Evolutionary conservation across 2,888 invertebrate species (phyloP), one percentile per base, ranked within the genome.

Genomic region (Formica aserva): DNA sequence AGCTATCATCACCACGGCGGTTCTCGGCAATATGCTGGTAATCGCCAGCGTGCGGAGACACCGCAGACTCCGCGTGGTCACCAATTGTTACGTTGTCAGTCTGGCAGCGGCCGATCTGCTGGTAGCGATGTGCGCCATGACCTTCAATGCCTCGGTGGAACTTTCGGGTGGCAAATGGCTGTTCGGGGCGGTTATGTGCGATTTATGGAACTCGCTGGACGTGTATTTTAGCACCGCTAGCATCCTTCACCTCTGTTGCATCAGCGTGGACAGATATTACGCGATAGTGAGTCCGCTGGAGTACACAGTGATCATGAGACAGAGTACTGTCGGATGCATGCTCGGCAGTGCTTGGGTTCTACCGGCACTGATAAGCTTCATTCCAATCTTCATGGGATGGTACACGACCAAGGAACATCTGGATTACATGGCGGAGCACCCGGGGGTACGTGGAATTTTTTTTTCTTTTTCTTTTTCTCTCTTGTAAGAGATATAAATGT

Each of bases 81-180:
- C 99, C 74, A 99, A 99, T 95, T 98, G 98, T 95, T 99, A 99
- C 96, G 98, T 99, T 89, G 99, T 99, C 91, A 98, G 98, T 76
- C 95, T 99, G 84, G 99, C 99, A 1, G 97, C 98, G 92, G 99
- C 99, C 57, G 99, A 99, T 93, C 97, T 99, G 95, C 95, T 99
- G 86, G 98, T 99, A 67, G 98, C 98, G 0, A 95, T 98, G 82
- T 98, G 98, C 93, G 98, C 98, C 90, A 98, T 98, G 98, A 98
- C 98, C 84, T 98, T 98, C 95, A 98, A 98, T 95, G 98, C 98
- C 48, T 98, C 97, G 92, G 97, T 98, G n/a, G 98, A 98, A 94
- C 95, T 98, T 74, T 97, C 97, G 57, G 97, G 97, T 71, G 97
- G 98, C 66, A 96, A 95, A 92, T 99, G 99, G 99, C 95, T 98